These are phyloP conservation scores for Umimayanthus chanpuru DNA, from an alignment of 92 coral and sea anemone genomes.

Conservation along the genomic window DNA sequence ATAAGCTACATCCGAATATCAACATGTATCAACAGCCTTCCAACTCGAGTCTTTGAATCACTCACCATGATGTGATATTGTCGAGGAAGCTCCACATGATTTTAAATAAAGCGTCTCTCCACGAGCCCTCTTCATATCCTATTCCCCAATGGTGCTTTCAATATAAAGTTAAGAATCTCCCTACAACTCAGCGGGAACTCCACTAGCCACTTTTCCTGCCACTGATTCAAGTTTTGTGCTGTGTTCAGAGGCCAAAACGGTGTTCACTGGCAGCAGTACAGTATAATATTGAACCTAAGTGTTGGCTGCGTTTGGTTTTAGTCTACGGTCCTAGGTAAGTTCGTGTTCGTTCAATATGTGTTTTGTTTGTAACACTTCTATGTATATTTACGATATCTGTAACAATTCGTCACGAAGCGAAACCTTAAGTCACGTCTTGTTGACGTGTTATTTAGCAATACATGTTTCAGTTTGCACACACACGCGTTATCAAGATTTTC, in stretches of 20 bases:
- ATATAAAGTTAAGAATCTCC: not conserved
- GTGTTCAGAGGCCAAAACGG: not conserved
- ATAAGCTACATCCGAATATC: too few relatives aligned
- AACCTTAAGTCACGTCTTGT: not conserved
- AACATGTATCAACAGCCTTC: too few relatives aligned
- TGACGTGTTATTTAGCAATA: not conserved
- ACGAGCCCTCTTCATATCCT: not conserved
- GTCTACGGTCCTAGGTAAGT: not conserved
- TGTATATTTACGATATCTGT: not conserved
- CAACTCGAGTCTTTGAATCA: not conserved
- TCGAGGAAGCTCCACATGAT: not conserved
- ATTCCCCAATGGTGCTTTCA: not conserved
- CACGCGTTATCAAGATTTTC: too few relatives aligned
- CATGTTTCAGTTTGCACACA: not conserved
- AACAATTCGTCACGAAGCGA: not conserved
- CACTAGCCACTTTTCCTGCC: not conserved
- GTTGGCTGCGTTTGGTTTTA: too few relatives aligned
- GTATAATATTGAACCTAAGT: not conserved
- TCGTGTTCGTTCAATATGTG: not conserved
- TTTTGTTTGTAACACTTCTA: not conserved
- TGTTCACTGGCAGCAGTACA: too few relatives aligned
- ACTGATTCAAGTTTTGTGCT: not conserved
- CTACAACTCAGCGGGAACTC: not conserved
- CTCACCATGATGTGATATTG: not conserved
- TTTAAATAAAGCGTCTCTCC: not conserved